Conservation (phyloP, 2,888 invertebrate species). For the Galerucella nymphaeae region DNA sequence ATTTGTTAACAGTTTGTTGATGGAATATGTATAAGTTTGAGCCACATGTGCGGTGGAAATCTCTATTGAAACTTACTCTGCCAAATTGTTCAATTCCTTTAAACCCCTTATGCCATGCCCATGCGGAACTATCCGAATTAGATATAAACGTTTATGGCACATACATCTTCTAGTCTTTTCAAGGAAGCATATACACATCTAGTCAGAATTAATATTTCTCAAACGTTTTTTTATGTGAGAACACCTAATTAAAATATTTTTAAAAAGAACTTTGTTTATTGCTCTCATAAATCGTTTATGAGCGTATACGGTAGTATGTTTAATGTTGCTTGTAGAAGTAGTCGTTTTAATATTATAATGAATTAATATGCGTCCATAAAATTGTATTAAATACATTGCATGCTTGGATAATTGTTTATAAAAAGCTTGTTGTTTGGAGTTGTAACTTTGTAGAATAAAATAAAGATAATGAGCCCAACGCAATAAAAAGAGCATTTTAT, state of each 20-base stretch:
- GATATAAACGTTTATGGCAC: slow-evolving; percentile 28
- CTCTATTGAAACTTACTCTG: too few species aligned
- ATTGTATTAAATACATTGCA: slow-evolving; percentile 10
- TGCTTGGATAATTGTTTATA: slow-evolving; percentile 12
- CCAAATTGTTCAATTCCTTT: not conserved
- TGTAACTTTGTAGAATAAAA: slow-evolving; percentile 2
- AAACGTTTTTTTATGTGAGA: slow-evolving; percentile 25
- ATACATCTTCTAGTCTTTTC: slow-evolving; percentile 26
- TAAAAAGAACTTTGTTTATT: slow-evolving; percentile 29
- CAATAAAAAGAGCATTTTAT: not conserved
- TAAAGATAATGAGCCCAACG: not conserved
- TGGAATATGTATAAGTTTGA: too few species aligned
- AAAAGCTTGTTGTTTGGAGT: slow-evolving; percentile 12
- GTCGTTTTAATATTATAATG: slow-evolving; percentile 26
- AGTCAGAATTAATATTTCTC: slow-evolving; percentile 24
- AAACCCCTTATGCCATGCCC: slow-evolving; percentile 6
- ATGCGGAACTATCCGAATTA: not conserved
- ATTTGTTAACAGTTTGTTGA: too few species aligned
- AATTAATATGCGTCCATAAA: slow-evolving; percentile 23
- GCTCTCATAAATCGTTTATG: slow-evolving; percentile 37
- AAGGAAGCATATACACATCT: slow-evolving; percentile 22
- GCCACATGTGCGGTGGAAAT: too few species aligned
- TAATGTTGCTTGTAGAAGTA: slow-evolving; percentile 30
- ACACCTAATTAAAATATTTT: slow-evolving; percentile 31
- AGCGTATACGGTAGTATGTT: slow-evolving; percentile 40